Conservation (phyloP, 2,888 invertebrate species). For the Ellobium chinense region DNA sequence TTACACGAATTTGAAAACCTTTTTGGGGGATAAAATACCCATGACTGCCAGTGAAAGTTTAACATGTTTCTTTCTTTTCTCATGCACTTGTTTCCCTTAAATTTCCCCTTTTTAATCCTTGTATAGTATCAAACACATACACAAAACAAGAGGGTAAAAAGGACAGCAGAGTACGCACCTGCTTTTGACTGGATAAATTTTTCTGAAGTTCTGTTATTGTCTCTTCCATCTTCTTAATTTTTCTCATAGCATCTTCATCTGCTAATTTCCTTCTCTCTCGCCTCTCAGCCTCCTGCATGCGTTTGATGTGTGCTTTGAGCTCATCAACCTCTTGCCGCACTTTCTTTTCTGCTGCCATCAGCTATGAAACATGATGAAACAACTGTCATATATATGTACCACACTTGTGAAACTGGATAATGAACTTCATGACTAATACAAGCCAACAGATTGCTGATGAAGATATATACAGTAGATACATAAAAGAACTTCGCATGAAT, state of each 20-base stretch:
- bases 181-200: slow-evolving; percentile 87
- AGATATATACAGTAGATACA: too few species aligned
- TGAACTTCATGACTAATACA: too few species aligned
- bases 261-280: slow-evolving; percentile 92
- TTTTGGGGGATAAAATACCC: too few species aligned
- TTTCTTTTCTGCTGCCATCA: slow-evolving; percentile 96
- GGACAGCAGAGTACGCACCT: slow-evolving; percentile 78
- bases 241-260: slow-evolving; percentile 95
- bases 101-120: too few species aligned
- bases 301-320: slow-evolving; percentile 81
- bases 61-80: background rate
- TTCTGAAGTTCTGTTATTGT: slow-evolving; percentile 95
- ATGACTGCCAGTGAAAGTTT: background rate
- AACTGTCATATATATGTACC: too few species aligned
- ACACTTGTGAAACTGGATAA: too few species aligned
- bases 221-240: slow-evolving; percentile 96
- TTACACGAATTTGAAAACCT: too few species aligned
- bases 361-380: too few species aligned
- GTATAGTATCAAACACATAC: background rate
- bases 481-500: too few species aligned
- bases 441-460: too few species aligned
- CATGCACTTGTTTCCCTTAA: too few species aligned
- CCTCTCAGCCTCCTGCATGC: slow-evolving; percentile 89
- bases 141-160: background rate
- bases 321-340: slow-evolving; percentile 94